Conservation (phyloP, 2,113 vertebrate species). For the Hippolais icterina region DNA sequence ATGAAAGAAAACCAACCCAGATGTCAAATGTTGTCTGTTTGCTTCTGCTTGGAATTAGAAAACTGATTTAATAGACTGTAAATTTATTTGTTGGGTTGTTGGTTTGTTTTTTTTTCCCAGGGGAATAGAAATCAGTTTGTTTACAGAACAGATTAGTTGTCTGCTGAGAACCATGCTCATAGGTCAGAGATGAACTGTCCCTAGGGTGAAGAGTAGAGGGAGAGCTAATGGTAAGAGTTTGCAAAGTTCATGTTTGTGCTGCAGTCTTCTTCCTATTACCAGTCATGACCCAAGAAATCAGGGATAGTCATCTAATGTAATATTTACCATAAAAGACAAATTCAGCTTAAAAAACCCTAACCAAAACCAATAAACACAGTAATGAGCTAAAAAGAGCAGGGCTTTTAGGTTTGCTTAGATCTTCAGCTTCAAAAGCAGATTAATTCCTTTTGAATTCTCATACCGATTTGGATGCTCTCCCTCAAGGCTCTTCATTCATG, state of each 20-base stretch:
- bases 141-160: conserved; percentile 26
- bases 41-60: not conserved
- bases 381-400: not conserved
- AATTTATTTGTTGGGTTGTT: not conserved
- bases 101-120: not conserved
- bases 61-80: not conserved
- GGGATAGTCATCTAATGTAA: not conserved
- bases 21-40: not conserved
- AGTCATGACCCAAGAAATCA: not conserved
- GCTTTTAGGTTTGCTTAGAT: conserved; percentile 2
- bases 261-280: not conserved
- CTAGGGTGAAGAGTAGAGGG: conserved; percentile 18
- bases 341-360: not conserved
- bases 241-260: not conserved
- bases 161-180: conserved; percentile 16
- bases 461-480: not conserved
- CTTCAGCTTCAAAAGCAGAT: not conserved
- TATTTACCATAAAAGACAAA: not conserved
- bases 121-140: conserved; percentile 22
- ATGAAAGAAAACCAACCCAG: not conserved
- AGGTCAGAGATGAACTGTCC: conserved; percentile 11
- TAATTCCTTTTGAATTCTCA: not conserved
- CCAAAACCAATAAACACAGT: not conserved
- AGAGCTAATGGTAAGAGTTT: not conserved
- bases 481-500: not conserved